Evolutionary conservation across 2,888 invertebrate species (phyloP).

Genomic region (Trissolcus japonicus): DNA sequence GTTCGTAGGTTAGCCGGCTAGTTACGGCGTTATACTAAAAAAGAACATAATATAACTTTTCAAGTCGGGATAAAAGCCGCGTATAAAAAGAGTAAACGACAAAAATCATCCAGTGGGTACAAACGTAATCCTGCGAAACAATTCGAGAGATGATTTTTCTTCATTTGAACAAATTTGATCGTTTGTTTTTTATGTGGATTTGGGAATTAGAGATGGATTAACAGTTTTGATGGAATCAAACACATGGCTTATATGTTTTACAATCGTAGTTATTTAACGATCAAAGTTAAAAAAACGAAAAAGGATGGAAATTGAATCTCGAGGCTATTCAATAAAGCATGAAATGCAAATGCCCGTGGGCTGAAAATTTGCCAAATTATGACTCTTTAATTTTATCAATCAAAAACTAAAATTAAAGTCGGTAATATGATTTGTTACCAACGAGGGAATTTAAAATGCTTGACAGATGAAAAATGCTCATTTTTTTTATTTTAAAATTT

Average conservation of each 20-base stretch:
- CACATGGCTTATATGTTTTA: constrained; percentile 18
- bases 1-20: constrained; percentile 4
- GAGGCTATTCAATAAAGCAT: constrained; percentile 40
- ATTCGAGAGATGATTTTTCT: too few species aligned
- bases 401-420: constrained; percentile 30
- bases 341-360: constrained; percentile 39
- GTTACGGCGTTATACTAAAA: background rate
- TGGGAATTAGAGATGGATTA: too few species aligned
- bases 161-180: too few species aligned
- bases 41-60: constrained; percentile 3
- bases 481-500: too few species aligned
- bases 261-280: constrained; percentile 13
- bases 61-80: too few species aligned
- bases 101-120: too few species aligned
- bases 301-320: constrained; percentile 33
- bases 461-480: background rate
- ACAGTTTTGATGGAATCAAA: background rate
- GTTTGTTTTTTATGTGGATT: too few species aligned
- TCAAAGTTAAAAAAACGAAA: constrained; percentile 26
- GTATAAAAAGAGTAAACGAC: too few species aligned
- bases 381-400: constrained; percentile 31
- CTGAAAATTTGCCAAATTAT: constrained; percentile 30
- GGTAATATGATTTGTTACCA: constrained; percentile 12
- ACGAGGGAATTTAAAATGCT: constrained; percentile 2
- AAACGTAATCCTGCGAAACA: too few species aligned